These are phyloP conservation scores for Cromileptes altivelis DNA, from an alignment of 2,113 vertebrate genomes.

Conservation along the genomic window DNA sequence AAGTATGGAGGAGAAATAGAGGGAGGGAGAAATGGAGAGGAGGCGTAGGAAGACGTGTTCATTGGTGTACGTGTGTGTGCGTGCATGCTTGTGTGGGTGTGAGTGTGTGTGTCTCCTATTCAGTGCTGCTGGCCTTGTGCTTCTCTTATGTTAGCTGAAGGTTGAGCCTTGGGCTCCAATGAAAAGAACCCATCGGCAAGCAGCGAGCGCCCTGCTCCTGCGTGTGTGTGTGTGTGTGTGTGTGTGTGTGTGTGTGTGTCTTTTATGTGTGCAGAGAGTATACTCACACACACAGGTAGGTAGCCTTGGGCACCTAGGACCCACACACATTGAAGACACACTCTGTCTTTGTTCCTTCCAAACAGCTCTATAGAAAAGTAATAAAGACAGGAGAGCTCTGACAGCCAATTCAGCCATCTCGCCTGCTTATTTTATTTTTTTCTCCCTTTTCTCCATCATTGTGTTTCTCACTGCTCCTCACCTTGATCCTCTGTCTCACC, in stretches of 20 bases:
- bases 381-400: conserved; percentile 75
- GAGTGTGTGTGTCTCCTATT: conserved; percentile 61
- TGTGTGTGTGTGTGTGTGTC: conserved; percentile 39
- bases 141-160: conserved; percentile 82
- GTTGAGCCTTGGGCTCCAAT: conserved; percentile 78
- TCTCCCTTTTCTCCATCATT: conserved; percentile 14
- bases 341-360: conserved; percentile 72
- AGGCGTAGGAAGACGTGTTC: conserved; percentile 42
- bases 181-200: conserved; percentile 77
- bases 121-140: conserved; percentile 78
- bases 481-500: conserved; percentile 33
- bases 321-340: conserved; percentile 72
- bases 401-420: conserved; percentile 61
- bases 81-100: conserved; percentile 17
- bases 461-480: conserved; percentile 32
- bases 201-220: conserved; percentile 55
- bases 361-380: conserved; percentile 76
- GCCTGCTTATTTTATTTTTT: conserved; percentile 45
- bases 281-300: conserved; percentile 27
- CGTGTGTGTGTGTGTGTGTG: conserved; percentile 30
- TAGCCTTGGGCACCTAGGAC: conserved; percentile 72
- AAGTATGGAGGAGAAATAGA: conserved; percentile 13
- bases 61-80: conserved; percentile 22
- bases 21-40: conserved; percentile 26
- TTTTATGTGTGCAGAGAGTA: conserved; percentile 17